Evolutionary conservation across 2,113 vertebrate species (phyloP).

Genomic region (Cryptoleucopteryx plumbea): DNA sequence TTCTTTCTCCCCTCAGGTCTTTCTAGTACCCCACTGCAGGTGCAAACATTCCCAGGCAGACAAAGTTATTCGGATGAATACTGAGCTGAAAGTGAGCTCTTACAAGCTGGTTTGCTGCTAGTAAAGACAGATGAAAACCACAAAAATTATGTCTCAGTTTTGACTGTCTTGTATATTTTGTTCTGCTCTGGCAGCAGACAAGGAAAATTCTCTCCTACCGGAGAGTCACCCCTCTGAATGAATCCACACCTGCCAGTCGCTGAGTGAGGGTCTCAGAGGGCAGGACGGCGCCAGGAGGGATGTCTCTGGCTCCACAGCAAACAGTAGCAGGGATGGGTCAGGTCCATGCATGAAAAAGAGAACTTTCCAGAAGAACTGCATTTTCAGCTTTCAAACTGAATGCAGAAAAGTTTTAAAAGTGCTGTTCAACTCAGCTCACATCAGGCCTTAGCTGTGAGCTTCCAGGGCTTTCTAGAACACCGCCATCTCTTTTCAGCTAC

Average conservation of each 20-base stretch:
- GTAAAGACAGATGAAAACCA: background rate
- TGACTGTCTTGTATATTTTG: background rate
- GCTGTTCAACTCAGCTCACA: background rate
- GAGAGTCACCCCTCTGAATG: background rate
- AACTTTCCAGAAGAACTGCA: background rate
- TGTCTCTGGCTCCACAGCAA: background rate
- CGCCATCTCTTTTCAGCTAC: background rate
- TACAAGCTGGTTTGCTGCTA: background rate
- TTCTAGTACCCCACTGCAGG: background rate
- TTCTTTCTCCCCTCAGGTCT: background rate
- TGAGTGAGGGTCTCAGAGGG: too few species aligned
- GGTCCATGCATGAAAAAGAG: background rate
- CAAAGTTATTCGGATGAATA: background rate
- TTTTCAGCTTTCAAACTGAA: background rate
- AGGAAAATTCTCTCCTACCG: background rate
- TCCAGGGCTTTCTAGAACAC: background rate
- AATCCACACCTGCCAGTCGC: background rate
- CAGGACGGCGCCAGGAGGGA: background rate
- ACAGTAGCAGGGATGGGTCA: fast-evolving
- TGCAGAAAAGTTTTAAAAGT: background rate
- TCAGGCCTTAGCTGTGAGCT: background rate
- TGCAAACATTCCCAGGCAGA: background rate
- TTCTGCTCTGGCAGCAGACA: background rate
- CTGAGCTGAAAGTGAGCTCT: background rate
- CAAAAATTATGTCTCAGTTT: background rate